Conservation (phyloP, 1,140 invertebrate species). For the Plectrocnemia conspersa region DNA sequence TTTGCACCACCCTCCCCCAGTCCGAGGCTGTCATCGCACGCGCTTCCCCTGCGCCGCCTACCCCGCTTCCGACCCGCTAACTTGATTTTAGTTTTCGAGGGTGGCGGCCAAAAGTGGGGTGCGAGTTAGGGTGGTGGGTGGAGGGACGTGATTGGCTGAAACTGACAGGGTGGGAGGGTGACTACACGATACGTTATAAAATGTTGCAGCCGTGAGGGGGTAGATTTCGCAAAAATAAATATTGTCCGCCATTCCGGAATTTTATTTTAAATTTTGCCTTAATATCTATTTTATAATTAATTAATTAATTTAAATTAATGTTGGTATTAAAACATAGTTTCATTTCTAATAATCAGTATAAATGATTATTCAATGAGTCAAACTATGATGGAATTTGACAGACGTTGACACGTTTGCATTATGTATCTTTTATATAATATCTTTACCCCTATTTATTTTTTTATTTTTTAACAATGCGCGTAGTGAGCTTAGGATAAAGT, state of each 20-base stretch:
- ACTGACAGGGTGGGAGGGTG: constrained; percentile 14
- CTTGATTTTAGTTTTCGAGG: constrained; percentile 35
- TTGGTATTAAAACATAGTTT: too few relatives aligned
- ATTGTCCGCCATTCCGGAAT: background rate
- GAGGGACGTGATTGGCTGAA: constrained; percentile 30
- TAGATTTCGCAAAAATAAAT: constrained; percentile 10
- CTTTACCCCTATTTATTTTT: too few relatives aligned
- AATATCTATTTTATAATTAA: background rate
- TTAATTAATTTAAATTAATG: too few relatives aligned
- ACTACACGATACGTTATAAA: constrained; percentile 20
- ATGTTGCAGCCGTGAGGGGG: constrained; percentile 15
- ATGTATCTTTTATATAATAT: too few relatives aligned
- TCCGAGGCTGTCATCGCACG: too few relatives aligned
- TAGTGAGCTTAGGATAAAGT: too few relatives aligned
- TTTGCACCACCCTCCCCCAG: too few relatives aligned
- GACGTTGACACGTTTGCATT: too few relatives aligned
- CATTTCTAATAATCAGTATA: too few relatives aligned
- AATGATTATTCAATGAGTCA: too few relatives aligned
- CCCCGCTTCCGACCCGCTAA: constrained; percentile 23
- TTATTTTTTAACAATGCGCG: too few relatives aligned
- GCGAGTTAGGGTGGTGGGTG: background rate
- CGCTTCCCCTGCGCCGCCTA: background rate
- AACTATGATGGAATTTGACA: too few relatives aligned
- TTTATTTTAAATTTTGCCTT: background rate
- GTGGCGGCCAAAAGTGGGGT: constrained; percentile 4